Base-by-base conservation (phyloP, 37 sponge, comb jelly and placozoan species). In the Amphimedon queenslandica region DNA sequence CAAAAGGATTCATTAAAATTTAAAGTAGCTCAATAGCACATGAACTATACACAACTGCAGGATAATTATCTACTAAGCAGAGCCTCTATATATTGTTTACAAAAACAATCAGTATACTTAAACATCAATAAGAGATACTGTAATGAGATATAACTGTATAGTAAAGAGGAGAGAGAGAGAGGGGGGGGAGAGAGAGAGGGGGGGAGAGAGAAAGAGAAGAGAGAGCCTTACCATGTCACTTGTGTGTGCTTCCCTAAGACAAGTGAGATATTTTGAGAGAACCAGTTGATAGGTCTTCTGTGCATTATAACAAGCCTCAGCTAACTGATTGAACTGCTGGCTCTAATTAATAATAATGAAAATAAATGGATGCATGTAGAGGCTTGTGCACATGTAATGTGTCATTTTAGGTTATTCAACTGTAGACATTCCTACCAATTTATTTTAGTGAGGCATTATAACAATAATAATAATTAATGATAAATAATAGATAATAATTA, bases 231-330 rank as follows among this genome's bases (percentile, higher is more conserved):
- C 91, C 86, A 84, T 90, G 69, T 85, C 85, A 33, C 57, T 47
- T 28, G 91, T 82, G 78, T 90, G 85, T 13, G 73, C 85, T 57
- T 81, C 64, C 40, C 91, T 37, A 31, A 90, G 77, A 2, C 34
- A 51, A 31, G 75, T 73, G 55, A 90, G 33, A 66, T 80, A 84
- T 72, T 90, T 84, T 16, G 86, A 84, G 37, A 90, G 70, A 21
- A 81, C 78, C 42, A 84, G 70, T 28, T 76, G 78, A 47, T 90
- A 90, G 18, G 82, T 81, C 71, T 73, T 81, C 70, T 84, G 75
- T 13, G 84, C 72, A 11, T 38, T 65, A 34, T 78, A 84, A 51
- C 85, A 84, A 0, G 57, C 74, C 51, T 84, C 85, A 21, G 79
- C 58, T 25, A 84, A 40, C n/a, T 39, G 57, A 20, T 55, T 30